These are phyloP conservation scores for Lycaon pictus DNA, from an alignment of 2,113 vertebrate species.

Conservation along the genomic window DNA sequence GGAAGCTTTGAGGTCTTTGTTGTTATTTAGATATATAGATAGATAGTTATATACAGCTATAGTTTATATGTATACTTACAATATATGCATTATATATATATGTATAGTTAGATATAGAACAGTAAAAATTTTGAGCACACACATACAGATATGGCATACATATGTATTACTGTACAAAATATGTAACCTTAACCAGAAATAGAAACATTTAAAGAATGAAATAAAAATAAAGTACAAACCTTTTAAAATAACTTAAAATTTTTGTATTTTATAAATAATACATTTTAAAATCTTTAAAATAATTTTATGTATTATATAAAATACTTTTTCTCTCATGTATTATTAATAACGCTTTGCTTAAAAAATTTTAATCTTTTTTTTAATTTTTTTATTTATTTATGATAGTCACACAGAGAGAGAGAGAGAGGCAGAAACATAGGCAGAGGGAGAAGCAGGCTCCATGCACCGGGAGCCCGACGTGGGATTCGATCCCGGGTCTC, in stretches of 20 bases:
- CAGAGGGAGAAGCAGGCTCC: too few species aligned
- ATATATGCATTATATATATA: not conserved
- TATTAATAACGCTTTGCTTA: not conserved
- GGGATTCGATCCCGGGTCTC: too few species aligned
- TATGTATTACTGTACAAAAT: not conserved
- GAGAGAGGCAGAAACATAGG: too few species aligned
- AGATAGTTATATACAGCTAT: not conserved
- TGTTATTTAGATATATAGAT: not conserved
- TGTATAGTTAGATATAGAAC: not conserved
- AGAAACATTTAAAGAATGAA: not conserved
- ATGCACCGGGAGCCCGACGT: too few species aligned
- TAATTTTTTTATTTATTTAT: too few species aligned
- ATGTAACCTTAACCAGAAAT: not conserved
- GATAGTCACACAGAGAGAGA: too few species aligned
- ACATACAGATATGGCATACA: not conserved
- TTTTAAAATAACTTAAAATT: not conserved
- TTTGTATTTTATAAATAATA: slow-evolving; percentile 9
- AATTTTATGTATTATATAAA: not conserved
- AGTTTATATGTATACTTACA: not conserved
- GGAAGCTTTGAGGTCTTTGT: not conserved
- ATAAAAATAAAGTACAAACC: not conserved
- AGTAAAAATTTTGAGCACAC: not conserved
- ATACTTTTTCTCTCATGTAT: not conserved
- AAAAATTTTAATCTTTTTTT: too few species aligned
- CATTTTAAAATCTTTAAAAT: not conserved